Conservation (phyloP, 2,888 invertebrate genomes). For the Eristalis tenax region DNA sequence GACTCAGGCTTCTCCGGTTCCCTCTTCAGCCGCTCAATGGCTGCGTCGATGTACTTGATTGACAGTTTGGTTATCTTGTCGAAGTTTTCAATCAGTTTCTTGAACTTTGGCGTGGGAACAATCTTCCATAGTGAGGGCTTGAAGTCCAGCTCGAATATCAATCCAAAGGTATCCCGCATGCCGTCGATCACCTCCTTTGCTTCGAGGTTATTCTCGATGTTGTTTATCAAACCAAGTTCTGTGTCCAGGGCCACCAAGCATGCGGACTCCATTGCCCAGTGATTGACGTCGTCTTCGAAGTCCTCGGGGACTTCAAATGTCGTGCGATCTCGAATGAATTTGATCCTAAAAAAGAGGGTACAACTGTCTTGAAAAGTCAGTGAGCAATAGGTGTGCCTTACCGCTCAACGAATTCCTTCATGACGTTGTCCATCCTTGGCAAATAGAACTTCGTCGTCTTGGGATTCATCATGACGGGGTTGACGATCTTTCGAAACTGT, state of each 20-base stretch:
- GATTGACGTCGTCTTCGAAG: constrained; percentile 82
- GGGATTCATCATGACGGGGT: constrained; percentile 85
- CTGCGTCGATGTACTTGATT: constrained; percentile 77
- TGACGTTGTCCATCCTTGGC: constrained; percentile 82
- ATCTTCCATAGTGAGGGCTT: constrained; percentile 75
- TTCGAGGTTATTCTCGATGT: constrained; percentile 66
- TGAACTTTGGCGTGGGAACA: constrained; percentile 73
- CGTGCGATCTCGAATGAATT: constrained; percentile 73
- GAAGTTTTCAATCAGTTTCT: constrained; percentile 66
- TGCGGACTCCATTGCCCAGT: constrained; percentile 83
- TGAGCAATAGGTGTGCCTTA: neutral
- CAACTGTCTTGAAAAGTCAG: neutral
- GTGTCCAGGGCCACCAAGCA: constrained; percentile 78
- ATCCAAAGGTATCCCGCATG: constrained; percentile 68
- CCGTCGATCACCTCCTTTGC: constrained; percentile 70
- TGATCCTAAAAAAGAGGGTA: constrained; percentile 73
- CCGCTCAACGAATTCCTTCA: constrained; percentile 74
- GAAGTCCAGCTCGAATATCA: constrained; percentile 74
- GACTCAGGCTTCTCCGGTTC: constrained; percentile 56
- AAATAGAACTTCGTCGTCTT: constrained; percentile 82
- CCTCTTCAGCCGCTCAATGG: constrained; percentile 76
- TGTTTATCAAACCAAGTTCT: constrained; percentile 73
- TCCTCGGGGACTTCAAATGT: constrained; percentile 78
- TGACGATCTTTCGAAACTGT: constrained; percentile 84
- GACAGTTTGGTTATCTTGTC: constrained; percentile 72